Percentiles rank a stretch among this genome's conserved stretches.
These are phyloP conservation scores for Lamprologus ornatipinnis DNA, from an alignment of 2,113 vertebrate species.

Conservation along the genomic window DNA sequence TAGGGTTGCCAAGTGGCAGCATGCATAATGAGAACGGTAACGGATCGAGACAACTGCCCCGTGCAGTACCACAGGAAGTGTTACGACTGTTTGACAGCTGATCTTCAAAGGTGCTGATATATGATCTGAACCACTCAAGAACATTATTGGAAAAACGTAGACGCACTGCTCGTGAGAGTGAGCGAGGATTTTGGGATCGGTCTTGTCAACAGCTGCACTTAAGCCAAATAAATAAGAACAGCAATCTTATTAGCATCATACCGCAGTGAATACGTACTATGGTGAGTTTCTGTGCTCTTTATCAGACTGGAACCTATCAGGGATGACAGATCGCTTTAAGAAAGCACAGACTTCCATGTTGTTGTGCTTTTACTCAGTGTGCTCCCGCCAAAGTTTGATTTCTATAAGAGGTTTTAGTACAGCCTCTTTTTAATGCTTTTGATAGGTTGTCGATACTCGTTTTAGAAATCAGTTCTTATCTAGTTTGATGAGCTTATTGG, in stretches of 20 bases:
- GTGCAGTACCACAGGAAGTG: neutral
- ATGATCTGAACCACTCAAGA: neutral
- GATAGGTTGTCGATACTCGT: fast-evolving
- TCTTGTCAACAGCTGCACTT: neutral
- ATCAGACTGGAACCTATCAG: neutral
- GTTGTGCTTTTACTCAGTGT: neutral
- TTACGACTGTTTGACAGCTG: neutral
- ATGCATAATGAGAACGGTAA: neutral
- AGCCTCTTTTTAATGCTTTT: neutral
- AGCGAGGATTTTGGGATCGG: neutral
- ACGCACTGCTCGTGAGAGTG: neutral
- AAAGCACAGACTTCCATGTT: neutral
- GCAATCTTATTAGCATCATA: neutral
- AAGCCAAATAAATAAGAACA: neutral
- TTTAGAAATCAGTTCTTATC: neutral
- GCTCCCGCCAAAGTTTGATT: neutral
- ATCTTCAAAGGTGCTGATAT: neutral
- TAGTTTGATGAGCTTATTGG: neutral
- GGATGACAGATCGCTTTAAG: neutral
- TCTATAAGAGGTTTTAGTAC: neutral
- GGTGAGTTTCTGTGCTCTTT: neutral
- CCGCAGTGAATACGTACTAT: neutral
- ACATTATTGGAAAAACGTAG: neutral
- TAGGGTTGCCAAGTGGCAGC: neutral
- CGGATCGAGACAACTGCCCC: fast-evolving